Base-by-base conservation (phyloP, 2,888 invertebrate genomes). In the Lasius fuliginosus region DNA sequence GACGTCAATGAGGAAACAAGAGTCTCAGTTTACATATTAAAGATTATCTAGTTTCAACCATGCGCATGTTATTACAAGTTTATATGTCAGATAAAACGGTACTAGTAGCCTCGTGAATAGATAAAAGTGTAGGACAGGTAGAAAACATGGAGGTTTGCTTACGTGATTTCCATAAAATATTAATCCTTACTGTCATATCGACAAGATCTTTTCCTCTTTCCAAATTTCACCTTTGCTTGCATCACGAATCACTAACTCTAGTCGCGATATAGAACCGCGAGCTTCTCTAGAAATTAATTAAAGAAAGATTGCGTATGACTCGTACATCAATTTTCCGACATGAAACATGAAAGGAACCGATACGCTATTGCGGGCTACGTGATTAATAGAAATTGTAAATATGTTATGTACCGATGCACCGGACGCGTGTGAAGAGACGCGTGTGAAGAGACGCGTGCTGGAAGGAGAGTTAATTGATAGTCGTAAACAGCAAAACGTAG, bases 401-500 rank as follows among this genome's bases (percentile, higher is more conserved):
- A 30, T 15, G 23, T 42, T 67, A 67, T 23, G 15, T 15, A 30
- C 33, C 33, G 23, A 36, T 18, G 18, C n/a, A 18, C 60, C 18
- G 9, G 23, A 23, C 23, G 11, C 23, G 9, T n/a, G n/a, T 9
- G 23, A 23, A 23, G 23, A 23, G 23, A 23, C 23, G 23, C 23
- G 23, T 23, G 23, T 23, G 23, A 56, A 56, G 11, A 23, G 23
- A 23, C 23, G 4, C 36, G 36, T 36, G 36, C 5, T 56, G 23
- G 23, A 56, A 56, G 11, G 18, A 64, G 65, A 33, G 46, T 36
- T 75, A 75, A 67, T 76, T 67, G 49, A 67, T 60, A 27, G 8
- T 23, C 18, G 67, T 76, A 67, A n/a, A 53, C 36, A 36, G n/a
- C 27, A n/a, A 6, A 56, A 15, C 40, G 3, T 15, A n/a, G 27